Evolutionary conservation across 2,113 vertebrate genomes (phyloP).

Genomic region (Colistium nudipinnis): DNA sequence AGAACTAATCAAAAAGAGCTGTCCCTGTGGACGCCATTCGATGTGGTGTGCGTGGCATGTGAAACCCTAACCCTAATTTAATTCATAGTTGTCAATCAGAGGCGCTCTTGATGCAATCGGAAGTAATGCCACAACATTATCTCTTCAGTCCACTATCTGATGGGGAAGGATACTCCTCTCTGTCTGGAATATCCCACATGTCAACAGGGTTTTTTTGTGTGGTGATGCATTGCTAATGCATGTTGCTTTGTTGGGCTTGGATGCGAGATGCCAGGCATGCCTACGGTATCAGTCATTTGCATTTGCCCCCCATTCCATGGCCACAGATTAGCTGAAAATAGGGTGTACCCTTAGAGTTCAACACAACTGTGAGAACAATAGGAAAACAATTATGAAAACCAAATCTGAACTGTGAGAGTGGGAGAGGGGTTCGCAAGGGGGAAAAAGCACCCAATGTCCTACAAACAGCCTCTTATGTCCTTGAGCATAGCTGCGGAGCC

Average conservation of each 20-base stretch:
- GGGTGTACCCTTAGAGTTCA: slow-evolving; percentile 36
- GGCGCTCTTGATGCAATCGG: slow-evolving; percentile 21
- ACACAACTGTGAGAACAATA: slow-evolving; percentile 24
- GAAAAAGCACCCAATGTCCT: slow-evolving; percentile 1
- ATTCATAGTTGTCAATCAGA: slow-evolving; percentile 6
- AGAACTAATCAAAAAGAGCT: neutral
- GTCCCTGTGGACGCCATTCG: neutral
- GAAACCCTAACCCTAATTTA: neutral
- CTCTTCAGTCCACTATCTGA: slow-evolving; percentile 1
- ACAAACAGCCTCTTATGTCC: slow-evolving; percentile 33
- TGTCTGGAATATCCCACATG: slow-evolving; percentile 48
- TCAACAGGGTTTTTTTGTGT: slow-evolving; percentile 43
- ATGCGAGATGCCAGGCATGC: slow-evolving; percentile 66
- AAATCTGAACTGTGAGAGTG: slow-evolving; percentile 5
- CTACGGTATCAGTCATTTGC: slow-evolving; percentile 62
- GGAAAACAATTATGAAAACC: slow-evolving; percentile 31
- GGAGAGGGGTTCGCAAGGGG: neutral
- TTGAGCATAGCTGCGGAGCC: slow-evolving; percentile 18
- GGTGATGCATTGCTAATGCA: slow-evolving; percentile 54
- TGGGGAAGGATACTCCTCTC: slow-evolving; percentile 14
- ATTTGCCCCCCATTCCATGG: slow-evolving; percentile 57
- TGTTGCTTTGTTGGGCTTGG: slow-evolving; percentile 54
- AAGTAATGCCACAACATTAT: slow-evolving; percentile 15
- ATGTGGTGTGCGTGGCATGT: neutral
- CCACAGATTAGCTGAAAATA: slow-evolving; percentile 40